Conservation (phyloP, 2,888 invertebrate species). For the Perizoma affinitatum region DNA sequence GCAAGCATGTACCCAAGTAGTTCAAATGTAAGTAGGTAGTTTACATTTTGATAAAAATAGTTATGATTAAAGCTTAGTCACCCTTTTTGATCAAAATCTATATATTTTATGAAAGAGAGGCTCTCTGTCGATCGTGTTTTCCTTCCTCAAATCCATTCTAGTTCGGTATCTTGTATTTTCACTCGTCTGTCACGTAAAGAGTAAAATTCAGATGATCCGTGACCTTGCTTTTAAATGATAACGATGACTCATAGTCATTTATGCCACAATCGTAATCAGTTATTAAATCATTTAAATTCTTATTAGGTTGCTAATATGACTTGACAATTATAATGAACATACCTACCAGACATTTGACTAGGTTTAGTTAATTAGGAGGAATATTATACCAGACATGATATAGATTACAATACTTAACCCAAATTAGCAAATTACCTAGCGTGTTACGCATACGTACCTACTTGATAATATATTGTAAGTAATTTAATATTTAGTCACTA, state of each 20-base stretch:
- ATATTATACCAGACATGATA: slow-evolving; percentile 4
- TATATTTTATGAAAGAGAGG: too few species aligned
- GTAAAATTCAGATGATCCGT: background rate
- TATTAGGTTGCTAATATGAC: slow-evolving; percentile 7
- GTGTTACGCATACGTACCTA: background rate
- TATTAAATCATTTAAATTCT: slow-evolving; percentile 11
- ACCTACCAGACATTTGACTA: background rate
- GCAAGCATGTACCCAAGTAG: too few species aligned
- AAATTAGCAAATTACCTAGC: background rate
- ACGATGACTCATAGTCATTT: background rate
- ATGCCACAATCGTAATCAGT: slow-evolving; percentile 3
- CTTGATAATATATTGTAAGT: background rate
- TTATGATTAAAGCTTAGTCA: too few species aligned
- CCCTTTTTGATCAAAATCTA: too few species aligned
- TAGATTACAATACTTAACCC: background rate
- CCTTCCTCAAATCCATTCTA: too few species aligned
- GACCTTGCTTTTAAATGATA: slow-evolving; percentile 3
- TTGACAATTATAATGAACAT: background rate
- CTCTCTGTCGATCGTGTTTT: too few species aligned
- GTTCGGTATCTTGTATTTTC: too few species aligned
- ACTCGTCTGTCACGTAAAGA: too few species aligned
- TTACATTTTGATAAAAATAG: too few species aligned
- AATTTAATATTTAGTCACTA: background rate
- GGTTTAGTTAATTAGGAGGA: slow-evolving; percentile 7
- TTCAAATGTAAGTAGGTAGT: too few species aligned